Evolutionary conservation across 2,113 vertebrate species (phyloP).

Genomic region (Delphinus delphis): DNA sequence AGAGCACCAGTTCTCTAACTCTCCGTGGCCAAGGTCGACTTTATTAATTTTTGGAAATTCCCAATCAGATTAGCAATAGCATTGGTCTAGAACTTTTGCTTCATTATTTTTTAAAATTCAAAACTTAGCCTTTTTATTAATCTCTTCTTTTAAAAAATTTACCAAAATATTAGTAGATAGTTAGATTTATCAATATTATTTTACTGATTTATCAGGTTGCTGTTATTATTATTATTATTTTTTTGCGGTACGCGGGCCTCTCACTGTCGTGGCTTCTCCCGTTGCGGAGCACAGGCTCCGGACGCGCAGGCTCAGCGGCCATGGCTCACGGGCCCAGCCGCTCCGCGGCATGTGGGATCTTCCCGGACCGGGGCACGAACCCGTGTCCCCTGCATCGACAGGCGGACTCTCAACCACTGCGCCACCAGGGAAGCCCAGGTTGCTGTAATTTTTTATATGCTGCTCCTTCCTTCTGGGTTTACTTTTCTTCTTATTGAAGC

Average conservation of each 20-base stretch:
- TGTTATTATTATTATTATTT: neutral
- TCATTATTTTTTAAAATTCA: neutral
- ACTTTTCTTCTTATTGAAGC: neutral
- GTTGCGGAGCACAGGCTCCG: too few relatives aligned
- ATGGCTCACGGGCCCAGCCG: too few relatives aligned
- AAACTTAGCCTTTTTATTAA: neutral
- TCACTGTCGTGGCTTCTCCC: too few relatives aligned
- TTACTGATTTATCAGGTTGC: neutral
- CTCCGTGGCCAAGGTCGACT: fast-evolving
- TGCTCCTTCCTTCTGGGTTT: neutral
- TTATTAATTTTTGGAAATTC: neutral
- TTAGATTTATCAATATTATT: neutral
- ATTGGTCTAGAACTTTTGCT: neutral
- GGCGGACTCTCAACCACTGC: too few relatives aligned
- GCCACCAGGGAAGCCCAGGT: neutral
- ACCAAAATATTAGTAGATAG: neutral
- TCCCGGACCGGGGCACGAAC: too few relatives aligned
- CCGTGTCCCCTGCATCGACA: too few relatives aligned
- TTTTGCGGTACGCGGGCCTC: too few relatives aligned
- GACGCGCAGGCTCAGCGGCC: too few relatives aligned
- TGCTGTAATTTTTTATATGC: neutral
- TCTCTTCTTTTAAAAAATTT: neutral
- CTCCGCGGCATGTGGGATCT: too few relatives aligned
- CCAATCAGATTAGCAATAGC: neutral
- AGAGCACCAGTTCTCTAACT: too few relatives aligned